Evolutionary conservation across 35 echinoderm and acorn worm species (phyloP).

Genomic region (Eucidaris tribuloides): DNA sequence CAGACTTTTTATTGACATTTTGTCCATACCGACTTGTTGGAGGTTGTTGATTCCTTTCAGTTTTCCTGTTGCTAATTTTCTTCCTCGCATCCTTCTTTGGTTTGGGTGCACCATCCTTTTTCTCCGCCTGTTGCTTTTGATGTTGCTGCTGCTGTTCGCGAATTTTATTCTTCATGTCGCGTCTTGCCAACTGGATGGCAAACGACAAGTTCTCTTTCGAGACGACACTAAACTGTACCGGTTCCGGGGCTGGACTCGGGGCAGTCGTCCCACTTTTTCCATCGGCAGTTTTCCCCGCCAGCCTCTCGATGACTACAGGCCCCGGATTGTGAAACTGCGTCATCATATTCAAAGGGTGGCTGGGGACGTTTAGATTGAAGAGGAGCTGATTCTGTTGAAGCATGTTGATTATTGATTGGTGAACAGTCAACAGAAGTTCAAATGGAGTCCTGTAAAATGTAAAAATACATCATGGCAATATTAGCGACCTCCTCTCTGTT

Average conservation of each 20-base stretch:
- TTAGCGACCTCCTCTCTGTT: no score
- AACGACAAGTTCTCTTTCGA: conserved; percentile 71
- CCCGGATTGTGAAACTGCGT: conserved; percentile 23
- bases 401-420: no score
- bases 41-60: no score
- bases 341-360: conserved; percentile 2
- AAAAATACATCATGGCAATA: no score
- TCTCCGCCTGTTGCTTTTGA: not conserved
- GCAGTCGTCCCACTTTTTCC: not conserved
- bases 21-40: no score
- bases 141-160: conserved; percentile 23
- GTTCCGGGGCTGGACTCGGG: not conserved
- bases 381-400: conserved; percentile 3
- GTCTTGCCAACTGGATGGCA: conserved; percentile 72
- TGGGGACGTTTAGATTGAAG: conserved; percentile 1
- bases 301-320: conserved; percentile 8
- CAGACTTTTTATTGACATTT: conserved; percentile 48
- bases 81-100: conserved; percentile 25
- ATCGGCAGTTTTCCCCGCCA: not conserved
- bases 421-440: no score
- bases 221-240: conserved; percentile 42
- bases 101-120: not conserved
- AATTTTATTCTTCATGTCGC: conserved; percentile 67
- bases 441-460: no score
- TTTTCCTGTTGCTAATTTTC: no score